These are phyloP conservation scores for Eriocheir sinensis DNA, from an alignment of 1,140 invertebrate genomes.

Conservation along the genomic window DNA sequence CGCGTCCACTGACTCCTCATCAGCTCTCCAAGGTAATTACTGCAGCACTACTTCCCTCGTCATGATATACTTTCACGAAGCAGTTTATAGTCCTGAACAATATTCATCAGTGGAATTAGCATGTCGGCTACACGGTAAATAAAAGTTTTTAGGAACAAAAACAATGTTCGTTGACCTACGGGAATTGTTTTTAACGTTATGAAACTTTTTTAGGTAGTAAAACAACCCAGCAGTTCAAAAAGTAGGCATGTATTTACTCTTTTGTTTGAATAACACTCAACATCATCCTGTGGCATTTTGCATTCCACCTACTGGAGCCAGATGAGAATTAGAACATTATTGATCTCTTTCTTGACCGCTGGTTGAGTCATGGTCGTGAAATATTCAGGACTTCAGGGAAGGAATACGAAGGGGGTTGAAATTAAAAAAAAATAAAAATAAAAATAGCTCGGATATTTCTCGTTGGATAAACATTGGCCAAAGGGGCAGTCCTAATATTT, in stretches of 20 bases:
- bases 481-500: no score
- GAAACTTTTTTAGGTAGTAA: no score
- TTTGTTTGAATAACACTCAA: no score
- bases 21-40: neutral
- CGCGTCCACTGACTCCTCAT: neutral
- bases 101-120: neutral
- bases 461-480: no score
- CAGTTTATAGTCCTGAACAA: no score
- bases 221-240: neutral
- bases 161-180: neutral
- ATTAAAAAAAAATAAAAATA: neutral
- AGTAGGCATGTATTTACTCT: neutral
- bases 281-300: neutral
- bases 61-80: neutral
- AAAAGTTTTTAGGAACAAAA: neutral
- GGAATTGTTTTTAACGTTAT: no score
- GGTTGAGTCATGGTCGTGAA: neutral
- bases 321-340: neutral
- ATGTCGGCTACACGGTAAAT: neutral
- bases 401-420: neutral
- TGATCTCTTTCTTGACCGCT: conserved; percentile 12
- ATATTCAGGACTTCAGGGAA: neutral
- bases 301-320: neutral
- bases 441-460: neutral
- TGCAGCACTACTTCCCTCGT: neutral